Evolutionary conservation across 2,888 invertebrate species (phyloP), one percentile per base, ranked within the genome.

Genomic region (Julus scandinavius): DNA sequence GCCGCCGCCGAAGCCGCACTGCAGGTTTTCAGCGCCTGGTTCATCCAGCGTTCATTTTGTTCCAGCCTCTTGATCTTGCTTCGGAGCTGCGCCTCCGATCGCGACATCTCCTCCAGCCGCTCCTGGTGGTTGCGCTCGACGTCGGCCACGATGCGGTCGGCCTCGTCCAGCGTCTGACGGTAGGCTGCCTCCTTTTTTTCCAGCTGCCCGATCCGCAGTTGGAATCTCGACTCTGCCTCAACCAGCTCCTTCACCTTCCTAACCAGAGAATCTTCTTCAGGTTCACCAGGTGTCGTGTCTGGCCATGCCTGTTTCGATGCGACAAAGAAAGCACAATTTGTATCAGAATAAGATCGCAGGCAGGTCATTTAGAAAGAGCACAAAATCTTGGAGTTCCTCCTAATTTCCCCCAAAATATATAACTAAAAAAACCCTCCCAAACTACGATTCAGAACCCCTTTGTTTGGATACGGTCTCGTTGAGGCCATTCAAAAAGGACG

Each of bases 141-240:
- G 17, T 90, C 89, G 17, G 90, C 90, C 86, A 91, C 89, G n/a
- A 91, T 90, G 41, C 89, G 88, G 87, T 91, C 91, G 0, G 91
- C 91, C 85, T 90, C 90, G 41, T 89, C 89, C 45, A 91, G 86
- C 2, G 91, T 91, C 84, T 90, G 90, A 13, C 89, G 87, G 88
- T 90, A 91, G 0, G 95, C 94, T 1, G 94, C 93, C 91, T 96
- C 95, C 85, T 95, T 93, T 87, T 94, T 92, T 91, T 95, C 94
- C 87, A 96, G 91, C 90, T 95, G 95, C 63, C 93, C 93, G 38
- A 96, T 94, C 89, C 94, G 93, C 86, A 92, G 93, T 91, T 95
- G 95, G 89, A 95, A 92, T 58, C 94, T 94, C 86, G 94, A 93
- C 89, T 95, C 95, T 29, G 45, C 84, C 84, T 84, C 45, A 1